phyloP scores from a whole-genome alignment of 2,888 invertebrate genomes.

The Nephrotoma appendiculata region DNA sequence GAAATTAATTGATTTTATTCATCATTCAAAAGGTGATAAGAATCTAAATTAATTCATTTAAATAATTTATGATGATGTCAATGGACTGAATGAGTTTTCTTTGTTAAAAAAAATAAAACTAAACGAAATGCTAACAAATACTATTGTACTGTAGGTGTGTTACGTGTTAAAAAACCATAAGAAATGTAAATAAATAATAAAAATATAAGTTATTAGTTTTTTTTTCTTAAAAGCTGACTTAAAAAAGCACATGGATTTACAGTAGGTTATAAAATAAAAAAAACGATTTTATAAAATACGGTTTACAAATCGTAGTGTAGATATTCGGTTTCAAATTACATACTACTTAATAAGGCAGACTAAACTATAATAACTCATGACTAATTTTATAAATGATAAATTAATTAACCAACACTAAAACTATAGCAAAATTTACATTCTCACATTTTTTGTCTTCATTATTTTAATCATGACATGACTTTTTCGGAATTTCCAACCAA shows the following conservation, averaged over 20 bases:
- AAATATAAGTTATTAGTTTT: background rate
- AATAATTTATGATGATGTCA: background rate
- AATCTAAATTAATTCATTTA: constrained; percentile 2
- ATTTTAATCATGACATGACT: background rate
- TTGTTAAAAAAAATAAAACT: background rate
- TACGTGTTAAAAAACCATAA: background rate
- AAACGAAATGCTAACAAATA: background rate
- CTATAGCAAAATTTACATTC: background rate
- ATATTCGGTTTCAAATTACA: background rate
- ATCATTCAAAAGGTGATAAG: background rate
- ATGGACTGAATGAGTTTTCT: background rate
- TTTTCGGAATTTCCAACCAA: background rate
- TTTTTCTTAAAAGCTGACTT: background rate
- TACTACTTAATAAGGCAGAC: background rate
- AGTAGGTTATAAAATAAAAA: background rate
- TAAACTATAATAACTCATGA: background rate
- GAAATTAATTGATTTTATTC: constrained; percentile 3
- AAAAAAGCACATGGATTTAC: background rate
- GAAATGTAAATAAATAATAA: background rate
- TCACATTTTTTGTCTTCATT: background rate
- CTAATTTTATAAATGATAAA: background rate
- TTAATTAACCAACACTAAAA: background rate
- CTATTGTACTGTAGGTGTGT: background rate
- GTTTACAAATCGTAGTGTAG: background rate
- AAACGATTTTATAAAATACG: background rate